Evolutionary conservation across 2,888 invertebrate genomes (phyloP), one percentile per base, ranked within the genome.

Genomic region (Oscheius sp.): DNA sequence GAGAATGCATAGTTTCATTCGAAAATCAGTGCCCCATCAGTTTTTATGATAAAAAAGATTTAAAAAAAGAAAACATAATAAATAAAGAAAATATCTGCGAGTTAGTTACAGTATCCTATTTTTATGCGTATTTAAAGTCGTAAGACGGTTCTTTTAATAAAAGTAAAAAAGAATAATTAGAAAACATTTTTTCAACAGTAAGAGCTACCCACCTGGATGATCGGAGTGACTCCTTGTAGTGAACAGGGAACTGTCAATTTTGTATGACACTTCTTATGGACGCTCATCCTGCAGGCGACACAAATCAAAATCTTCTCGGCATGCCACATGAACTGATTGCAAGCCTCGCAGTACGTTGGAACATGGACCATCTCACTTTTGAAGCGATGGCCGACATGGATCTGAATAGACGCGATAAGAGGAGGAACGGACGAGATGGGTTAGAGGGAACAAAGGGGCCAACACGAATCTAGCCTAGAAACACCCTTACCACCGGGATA

Each of bases 281-380:
- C 72, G 1, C 94, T 94, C 78, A 94, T 90, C 87, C 92, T 93
- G 88, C 95, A 96, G 81, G 90, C 91, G 90, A 87, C 68, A 84
- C 86, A 80, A 85, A 86, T 81, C 69, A 82, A 82, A 28, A 59
- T 59, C 59, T 94, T 90, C 87, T 95, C 95, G 72, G 94, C 92
- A 67, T 95, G 94, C 95, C 95, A 95, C 91, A 95, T 93, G 91
- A 92, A 83, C 66, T 82, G 78, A 74, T 77, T 85, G 88, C 95
- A 95, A 73, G 94, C 92, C 88, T 96, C 95, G 88, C 95, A 96
- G 81, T 93, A 94, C 3, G 95, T 95, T 14, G 94, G 94, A 84
- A 95, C 95, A 88, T 94, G 95, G 82, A 95, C 94, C 88, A 94
- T 93, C 57, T 93, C 93, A 82, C 92, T 88, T 63, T 92, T 90